Base-by-base conservation (phyloP, 2,113 vertebrate species). In the Maccullochella peelii region DNA sequence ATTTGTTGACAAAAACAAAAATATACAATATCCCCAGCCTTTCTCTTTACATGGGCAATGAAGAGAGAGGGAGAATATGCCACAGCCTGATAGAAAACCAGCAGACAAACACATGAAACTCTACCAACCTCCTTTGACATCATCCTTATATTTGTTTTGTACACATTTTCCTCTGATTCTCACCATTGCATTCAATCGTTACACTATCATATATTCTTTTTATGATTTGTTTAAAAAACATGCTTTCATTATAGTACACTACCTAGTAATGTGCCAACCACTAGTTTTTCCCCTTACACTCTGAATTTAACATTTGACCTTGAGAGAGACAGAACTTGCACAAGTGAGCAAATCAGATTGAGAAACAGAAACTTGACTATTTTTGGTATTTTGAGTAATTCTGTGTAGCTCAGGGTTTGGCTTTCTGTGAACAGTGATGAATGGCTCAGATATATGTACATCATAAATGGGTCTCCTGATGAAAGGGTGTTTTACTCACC, bases 401-500 rank as follows among this genome's bases (percentile, higher is more conserved):
- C 2, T 49, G 25, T 6, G 3, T 27, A 33, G 27, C 20, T 73
- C 15, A 0, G 40, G 9, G 40, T 40, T 15, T 49, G 33, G 2
- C 21, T 69, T 70, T 76, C n/a, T 6, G 57, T 27, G 18, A 57
- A 25, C 2, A 57, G 33, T 33, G 33, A 4, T 16, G 8, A 61
- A 59, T 4, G 16, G 8, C 30, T 20, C 33, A 40, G 49, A n/a
- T 16, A 52, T 6, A 36, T 66, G 8, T 50, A 6, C 20, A 61
- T 44, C 11, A 33, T 49, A 38, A 79, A 44, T 11, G 2, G 8
- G 25, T 54, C 58, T 23, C 3, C 49, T 55, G 21, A 67, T 33
- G 18, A 27, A 70, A 33, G 1, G 4, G 1, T 2, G 27, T 38
- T 69, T 76, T 16, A 96, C 98, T 98, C 93, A 99, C 98, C 96